Conservation (phyloP, 2,797 vertebrate species). For the Notolabrus celidotus region DNA sequence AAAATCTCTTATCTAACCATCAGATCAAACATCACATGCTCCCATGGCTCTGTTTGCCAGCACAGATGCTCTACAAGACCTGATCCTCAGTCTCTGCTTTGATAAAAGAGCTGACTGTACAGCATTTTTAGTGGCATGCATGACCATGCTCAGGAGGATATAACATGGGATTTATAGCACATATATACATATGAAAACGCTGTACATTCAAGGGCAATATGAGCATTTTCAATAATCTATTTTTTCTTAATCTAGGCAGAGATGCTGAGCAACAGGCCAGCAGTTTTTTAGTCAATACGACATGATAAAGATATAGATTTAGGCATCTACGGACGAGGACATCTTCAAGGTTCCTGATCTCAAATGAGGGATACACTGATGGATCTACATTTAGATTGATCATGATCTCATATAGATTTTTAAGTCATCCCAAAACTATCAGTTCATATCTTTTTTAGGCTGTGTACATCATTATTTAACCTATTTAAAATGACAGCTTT, state of each 20-base stretch:
- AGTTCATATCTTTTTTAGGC: too few relatives aligned
- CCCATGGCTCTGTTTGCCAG: slow-evolving; percentile 53
- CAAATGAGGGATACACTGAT: too few relatives aligned
- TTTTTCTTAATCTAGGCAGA: too few relatives aligned
- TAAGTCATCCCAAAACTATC: not conserved
- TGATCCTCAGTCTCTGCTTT: slow-evolving; percentile 29
- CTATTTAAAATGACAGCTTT: not conserved
- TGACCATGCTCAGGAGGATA: not conserved
- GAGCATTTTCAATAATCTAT: not conserved
- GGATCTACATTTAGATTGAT: too few relatives aligned
- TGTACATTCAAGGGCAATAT: not conserved
- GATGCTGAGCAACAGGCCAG: not conserved
- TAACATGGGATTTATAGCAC: not conserved
- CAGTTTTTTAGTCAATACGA: not conserved
- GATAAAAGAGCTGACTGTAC: slow-evolving; percentile 22
- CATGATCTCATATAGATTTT: too few relatives aligned
- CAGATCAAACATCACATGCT: slow-evolving; percentile 72
- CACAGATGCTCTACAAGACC: slow-evolving; percentile 7
- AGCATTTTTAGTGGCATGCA: slow-evolving; percentile 6
- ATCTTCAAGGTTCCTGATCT: too few relatives aligned
- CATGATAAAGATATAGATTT: not conserved
- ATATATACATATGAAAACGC: not conserved
- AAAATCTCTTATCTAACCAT: slow-evolving; percentile 54
- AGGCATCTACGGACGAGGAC: not conserved
- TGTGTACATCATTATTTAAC: too few relatives aligned